Evolutionary conservation across 2,113 vertebrate genomes (phyloP).

Genomic region (Chelonoidis abingdonii): DNA sequence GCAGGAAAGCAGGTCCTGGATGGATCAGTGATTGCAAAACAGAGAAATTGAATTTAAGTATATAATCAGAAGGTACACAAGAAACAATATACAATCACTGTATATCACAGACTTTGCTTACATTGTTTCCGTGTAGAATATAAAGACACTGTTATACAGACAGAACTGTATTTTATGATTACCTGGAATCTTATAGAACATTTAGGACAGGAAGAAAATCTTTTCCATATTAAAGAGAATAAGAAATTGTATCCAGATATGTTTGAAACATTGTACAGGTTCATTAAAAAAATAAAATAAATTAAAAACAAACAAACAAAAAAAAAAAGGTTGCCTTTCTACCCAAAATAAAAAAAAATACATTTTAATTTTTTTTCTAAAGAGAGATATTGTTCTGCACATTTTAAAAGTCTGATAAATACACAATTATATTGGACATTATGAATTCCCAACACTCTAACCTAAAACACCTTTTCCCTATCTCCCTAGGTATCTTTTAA

Average conservation of each 20-base stretch:
- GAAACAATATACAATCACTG: not conserved
- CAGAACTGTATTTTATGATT: not conserved
- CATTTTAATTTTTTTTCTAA: not conserved
- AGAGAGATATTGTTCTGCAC: not conserved
- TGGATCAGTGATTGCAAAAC: not conserved
- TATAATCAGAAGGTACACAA: not conserved
- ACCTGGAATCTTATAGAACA: not conserved
- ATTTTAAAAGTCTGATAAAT: not conserved
- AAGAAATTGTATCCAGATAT: not conserved
- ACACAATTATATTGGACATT: not conserved
- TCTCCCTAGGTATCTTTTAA: not conserved
- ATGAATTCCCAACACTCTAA: not conserved
- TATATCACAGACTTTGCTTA: not conserved
- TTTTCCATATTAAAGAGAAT: not conserved
- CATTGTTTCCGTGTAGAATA: not conserved
- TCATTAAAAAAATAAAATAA: not conserved
- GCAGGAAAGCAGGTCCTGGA: not conserved
- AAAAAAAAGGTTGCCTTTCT: not conserved
- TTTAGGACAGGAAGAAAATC: not conserved
- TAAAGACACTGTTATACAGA: not conserved
- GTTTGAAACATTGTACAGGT: not conserved
- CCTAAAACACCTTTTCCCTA: not conserved
- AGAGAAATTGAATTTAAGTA: not conserved
- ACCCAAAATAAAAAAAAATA: not conserved
- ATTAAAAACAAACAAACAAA: not conserved